Percentiles rank a stretch among this genome's conserved stretches.
phyloP scores from a whole-genome alignment of 2,113 vertebrate species.

The Ceyx margarethae region DNA sequence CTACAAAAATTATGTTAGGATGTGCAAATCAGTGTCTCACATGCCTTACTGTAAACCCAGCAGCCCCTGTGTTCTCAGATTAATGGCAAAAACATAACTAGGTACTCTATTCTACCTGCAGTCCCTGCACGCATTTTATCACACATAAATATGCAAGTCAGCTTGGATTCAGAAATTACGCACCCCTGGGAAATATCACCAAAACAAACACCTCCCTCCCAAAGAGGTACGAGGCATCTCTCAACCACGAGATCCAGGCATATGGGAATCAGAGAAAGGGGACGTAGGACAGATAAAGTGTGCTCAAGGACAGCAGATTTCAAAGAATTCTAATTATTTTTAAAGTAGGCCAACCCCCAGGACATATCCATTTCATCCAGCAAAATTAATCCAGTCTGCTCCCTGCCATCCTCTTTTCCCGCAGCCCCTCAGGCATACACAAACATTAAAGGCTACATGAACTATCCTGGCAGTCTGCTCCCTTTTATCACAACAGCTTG shows the following conservation, averaged over 20 bases:
- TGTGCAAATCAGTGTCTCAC: neutral
- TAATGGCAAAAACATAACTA: neutral
- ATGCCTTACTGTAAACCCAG: neutral
- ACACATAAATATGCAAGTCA: neutral
- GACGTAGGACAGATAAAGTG: neutral
- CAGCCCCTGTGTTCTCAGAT: neutral
- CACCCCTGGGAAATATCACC: neutral
- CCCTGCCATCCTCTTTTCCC: constrained; percentile 51
- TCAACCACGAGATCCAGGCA: neutral
- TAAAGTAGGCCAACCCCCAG: constrained; percentile 63
- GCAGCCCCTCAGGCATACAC: constrained; percentile 53
- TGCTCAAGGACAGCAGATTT: constrained; percentile 57
- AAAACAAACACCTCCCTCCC: constrained; percentile 13
- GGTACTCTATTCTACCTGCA: neutral
- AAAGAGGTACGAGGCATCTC: neutral
- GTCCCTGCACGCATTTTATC: neutral
- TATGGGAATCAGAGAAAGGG: neutral
- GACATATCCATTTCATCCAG: constrained; percentile 61
- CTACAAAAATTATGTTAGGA: neutral
- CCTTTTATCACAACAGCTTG: constrained; percentile 62
- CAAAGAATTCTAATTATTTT: constrained; percentile 62
- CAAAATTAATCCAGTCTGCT: constrained; percentile 64
- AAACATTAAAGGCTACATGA: constrained; percentile 63
- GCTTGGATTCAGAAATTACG: neutral
- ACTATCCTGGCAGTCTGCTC: constrained; percentile 51